Conservation (phyloP, 2,888 invertebrate genomes). For the Camponotus fellah region DNA sequence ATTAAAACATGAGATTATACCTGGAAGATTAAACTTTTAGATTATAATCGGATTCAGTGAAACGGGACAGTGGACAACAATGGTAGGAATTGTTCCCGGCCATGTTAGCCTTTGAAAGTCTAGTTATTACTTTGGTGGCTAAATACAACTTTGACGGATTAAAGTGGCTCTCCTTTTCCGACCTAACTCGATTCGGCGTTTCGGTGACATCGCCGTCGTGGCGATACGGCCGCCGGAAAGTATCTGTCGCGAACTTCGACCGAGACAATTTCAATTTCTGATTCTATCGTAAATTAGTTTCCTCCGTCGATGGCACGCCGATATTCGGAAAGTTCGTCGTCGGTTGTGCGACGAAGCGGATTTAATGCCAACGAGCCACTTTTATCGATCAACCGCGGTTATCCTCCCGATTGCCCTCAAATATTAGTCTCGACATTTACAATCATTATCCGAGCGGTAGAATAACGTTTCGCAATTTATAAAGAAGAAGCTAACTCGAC, state of each 20-base stretch:
- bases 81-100: neutral
- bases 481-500: slow-evolving; percentile 1
- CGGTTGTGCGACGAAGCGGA: slow-evolving; percentile 48
- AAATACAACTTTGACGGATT: slow-evolving; percentile 42
- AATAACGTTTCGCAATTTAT: neutral
- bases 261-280: slow-evolving; percentile 60
- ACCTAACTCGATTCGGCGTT: slow-evolving; percentile 24
- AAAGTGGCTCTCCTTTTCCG: slow-evolving; percentile 35
- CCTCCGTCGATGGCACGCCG: slow-evolving; percentile 46
- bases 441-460: slow-evolving; percentile 1
- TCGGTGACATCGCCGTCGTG: slow-evolving; percentile 38
- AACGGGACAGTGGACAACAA: neutral
- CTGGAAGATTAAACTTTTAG: slow-evolving; percentile 5
- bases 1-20: neutral
- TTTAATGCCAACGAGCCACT: slow-evolving; percentile 50
- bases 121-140: slow-evolving; percentile 48
- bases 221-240: slow-evolving; percentile 37
- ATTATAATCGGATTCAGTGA: slow-evolving; percentile 19
- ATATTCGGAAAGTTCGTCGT: slow-evolving; percentile 58
- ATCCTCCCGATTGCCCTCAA: slow-evolving; percentile 37
- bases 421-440: slow-evolving; percentile 37
- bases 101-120: slow-evolving; percentile 23
- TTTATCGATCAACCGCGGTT: slow-evolving; percentile 54
- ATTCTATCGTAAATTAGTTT: slow-evolving; percentile 58
- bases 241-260: slow-evolving; percentile 56